Evolutionary conservation across 2,888 invertebrate species (phyloP).

Genomic region (Lepidochitona cinerea): DNA sequence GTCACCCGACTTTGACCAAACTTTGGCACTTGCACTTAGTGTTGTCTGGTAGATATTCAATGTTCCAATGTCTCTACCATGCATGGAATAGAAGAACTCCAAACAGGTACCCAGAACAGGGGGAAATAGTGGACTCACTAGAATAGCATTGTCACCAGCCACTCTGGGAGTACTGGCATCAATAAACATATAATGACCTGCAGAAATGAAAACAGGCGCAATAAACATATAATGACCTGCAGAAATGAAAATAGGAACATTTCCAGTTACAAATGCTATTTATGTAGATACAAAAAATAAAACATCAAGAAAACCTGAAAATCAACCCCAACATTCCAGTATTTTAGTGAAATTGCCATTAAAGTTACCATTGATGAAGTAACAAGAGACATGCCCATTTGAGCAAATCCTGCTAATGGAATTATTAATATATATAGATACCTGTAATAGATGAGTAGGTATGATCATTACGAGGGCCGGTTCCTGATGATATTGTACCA

Average conservation of each 20-base stretch:
- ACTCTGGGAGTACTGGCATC: slow-evolving; percentile 22
- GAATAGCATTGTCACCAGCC: slow-evolving; percentile 51
- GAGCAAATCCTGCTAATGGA: too few relatives aligned
- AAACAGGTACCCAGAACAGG: slow-evolving; percentile 57
- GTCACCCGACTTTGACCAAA: neutral
- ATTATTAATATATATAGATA: neutral
- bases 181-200: slow-evolving; percentile 33
- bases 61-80: slow-evolving; percentile 49
- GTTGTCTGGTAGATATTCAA: neutral
- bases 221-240: slow-evolving; percentile 33
- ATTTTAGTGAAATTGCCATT: too few relatives aligned
- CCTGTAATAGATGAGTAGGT: slow-evolving; percentile 20
- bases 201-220: slow-evolving; percentile 12
- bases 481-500: slow-evolving; percentile 33
- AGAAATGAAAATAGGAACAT: slow-evolving; percentile 14
- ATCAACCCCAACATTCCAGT: too few relatives aligned
- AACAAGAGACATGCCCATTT: too few relatives aligned
- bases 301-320: too few relatives aligned
- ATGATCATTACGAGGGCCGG: slow-evolving; percentile 54
- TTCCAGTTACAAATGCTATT: too few relatives aligned
- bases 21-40: neutral
- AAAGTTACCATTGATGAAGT: too few relatives aligned
- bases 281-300: too few relatives aligned
- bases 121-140: slow-evolving; percentile 45
- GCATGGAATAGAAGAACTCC: slow-evolving; percentile 64